A percentile compares a stretch with the other conserved stretches of the same genome.
These are phyloP conservation scores for Thamnaconus septentrionalis DNA, from an alignment of 2,113 vertebrate species.

Conservation along the genomic window DNA sequence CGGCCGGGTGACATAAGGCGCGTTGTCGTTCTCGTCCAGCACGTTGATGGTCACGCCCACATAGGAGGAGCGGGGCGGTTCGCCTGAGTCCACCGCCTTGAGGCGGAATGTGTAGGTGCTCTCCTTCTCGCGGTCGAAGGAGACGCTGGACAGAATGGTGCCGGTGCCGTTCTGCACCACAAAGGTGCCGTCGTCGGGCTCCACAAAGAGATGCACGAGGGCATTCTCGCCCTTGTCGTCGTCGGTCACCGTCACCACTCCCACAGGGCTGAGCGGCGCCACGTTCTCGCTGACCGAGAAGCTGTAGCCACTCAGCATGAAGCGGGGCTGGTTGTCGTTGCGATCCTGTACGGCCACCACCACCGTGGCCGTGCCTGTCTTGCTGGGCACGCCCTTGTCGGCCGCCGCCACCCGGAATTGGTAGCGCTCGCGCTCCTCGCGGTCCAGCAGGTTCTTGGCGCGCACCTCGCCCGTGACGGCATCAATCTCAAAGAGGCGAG, in stretches of 20 bases:
- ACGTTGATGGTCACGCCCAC: constrained; percentile 97
- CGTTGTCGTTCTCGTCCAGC: constrained; percentile 95
- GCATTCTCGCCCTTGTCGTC: constrained; percentile 93
- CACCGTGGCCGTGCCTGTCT: constrained; percentile 91
- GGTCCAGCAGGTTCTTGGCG: constrained; percentile 87
- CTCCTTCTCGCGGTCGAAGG: constrained; percentile 95
- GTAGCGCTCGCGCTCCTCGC: constrained; percentile 87
- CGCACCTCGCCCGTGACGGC: constrained; percentile 83
- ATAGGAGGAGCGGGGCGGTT: constrained; percentile 90
- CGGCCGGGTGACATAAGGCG: constrained; percentile 91
- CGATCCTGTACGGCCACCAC: constrained; percentile 89
- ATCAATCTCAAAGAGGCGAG: constrained; percentile 87
- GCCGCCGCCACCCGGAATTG: constrained; percentile 88
- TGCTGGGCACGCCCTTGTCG: constrained; percentile 90
- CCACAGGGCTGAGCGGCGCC: constrained; percentile 90
- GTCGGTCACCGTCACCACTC: constrained; percentile 94
- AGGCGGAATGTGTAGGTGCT: constrained; percentile 95
- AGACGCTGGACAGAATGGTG: constrained; percentile 94
- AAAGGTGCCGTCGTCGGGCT: constrained; percentile 95
- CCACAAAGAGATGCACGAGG: constrained; percentile 84
- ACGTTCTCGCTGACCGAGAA: constrained; percentile 97
- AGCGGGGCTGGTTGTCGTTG: constrained; percentile 97
- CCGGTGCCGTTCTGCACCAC: constrained; percentile 95
- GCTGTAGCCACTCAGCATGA: constrained; percentile 94
- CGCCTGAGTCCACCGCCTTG: constrained; percentile 89